A percentile compares a stretch with the other conserved stretches of the same genome.
Evolutionary conservation across 30 jellyfish, hydroid and myxozoan species (phyloP).

Genomic region (Aurelia sp.): DNA sequence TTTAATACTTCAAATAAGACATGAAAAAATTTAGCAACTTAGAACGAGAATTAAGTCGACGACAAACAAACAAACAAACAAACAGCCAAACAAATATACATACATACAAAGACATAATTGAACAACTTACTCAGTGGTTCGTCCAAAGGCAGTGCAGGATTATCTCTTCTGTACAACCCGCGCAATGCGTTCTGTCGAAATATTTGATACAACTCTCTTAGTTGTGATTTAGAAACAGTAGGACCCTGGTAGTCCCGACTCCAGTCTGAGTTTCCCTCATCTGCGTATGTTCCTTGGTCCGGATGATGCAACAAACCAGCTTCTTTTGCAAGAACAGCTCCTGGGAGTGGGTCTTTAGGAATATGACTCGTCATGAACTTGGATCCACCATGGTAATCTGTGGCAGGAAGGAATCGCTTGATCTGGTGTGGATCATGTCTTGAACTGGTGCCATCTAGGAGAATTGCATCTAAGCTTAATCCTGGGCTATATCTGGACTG

Average conservation of each 20-base stretch:
- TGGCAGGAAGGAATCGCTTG: not conserved
- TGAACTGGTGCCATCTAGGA: not conserved
- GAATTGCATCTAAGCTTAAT: not conserved
- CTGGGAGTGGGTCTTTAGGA: not conserved
- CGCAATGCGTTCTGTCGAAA: not conserved
- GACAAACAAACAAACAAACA: too few relatives aligned
- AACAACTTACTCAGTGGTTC: not conserved
- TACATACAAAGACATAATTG: too few relatives aligned
- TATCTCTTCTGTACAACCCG: not conserved
- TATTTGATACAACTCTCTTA: not conserved
- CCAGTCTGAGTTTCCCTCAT: not conserved
- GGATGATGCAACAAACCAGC: not conserved
- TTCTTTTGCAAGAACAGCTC: constrained; percentile 4
- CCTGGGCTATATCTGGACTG: not conserved
- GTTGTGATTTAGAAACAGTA: not conserved
- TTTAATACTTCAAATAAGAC: too few relatives aligned
- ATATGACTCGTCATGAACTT: not conserved
- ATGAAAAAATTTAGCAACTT: not conserved
- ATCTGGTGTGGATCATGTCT: not conserved
- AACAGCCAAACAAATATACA: too few relatives aligned
- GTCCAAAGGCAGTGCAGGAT: not conserved
- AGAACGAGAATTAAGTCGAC: too few relatives aligned
- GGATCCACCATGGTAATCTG: not conserved
- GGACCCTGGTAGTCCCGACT: not conserved
- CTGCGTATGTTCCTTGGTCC: too few relatives aligned